Percentiles rank a stretch among this genome's conserved stretches.
phyloP scores from a whole-genome alignment of 2,113 vertebrate genomes.

The Todiramphus chloris region DNA sequence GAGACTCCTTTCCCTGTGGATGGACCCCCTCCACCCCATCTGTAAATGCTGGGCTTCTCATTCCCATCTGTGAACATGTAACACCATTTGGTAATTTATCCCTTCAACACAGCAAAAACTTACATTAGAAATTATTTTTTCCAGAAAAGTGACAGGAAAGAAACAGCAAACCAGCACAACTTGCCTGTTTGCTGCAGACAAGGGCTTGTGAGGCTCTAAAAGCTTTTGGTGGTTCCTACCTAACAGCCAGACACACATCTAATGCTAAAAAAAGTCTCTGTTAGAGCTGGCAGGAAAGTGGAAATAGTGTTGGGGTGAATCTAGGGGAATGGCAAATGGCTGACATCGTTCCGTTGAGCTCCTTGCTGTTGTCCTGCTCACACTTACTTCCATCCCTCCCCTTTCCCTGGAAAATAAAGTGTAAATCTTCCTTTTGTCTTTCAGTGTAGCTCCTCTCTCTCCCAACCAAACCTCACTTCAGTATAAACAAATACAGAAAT shows the following conservation, averaged over 20 bases:
- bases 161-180: neutral
- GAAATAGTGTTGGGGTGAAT: neutral
- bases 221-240: neutral
- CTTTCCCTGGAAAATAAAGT: neutral
- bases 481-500: neutral
- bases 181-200: fast-evolving
- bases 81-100: neutral
- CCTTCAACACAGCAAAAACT: neutral
- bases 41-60: neutral
- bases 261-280: neutral
- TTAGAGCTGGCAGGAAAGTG: neutral
- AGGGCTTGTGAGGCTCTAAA: neutral
- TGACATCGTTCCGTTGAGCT: neutral
- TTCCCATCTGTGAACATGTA: neutral
- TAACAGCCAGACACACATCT: neutral
- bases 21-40: neutral
- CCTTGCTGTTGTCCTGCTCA: neutral
- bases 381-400: neutral
- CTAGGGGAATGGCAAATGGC: neutral
- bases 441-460: neutral
- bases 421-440: neutral
- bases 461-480: neutral
- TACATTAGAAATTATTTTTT: neutral
- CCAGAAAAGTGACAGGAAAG: neutral
- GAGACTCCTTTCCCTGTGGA: neutral